phyloP scores from a whole-genome alignment of 53 echinoderm and acorn worm species.

The Apostichopus leukothele region DNA sequence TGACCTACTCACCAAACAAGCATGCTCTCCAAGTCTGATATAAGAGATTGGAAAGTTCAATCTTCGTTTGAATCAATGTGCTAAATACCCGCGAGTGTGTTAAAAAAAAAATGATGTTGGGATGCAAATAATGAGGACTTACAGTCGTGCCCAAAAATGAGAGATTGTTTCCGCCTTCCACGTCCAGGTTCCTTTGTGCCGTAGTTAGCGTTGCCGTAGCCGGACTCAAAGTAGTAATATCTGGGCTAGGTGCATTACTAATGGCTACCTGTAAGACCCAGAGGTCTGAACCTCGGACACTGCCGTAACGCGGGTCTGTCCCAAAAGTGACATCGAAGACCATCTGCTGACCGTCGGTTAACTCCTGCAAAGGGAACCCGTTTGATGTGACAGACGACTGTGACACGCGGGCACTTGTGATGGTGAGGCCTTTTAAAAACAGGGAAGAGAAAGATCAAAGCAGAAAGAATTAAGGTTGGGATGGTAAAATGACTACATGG shows the following conservation, averaged over 20 bases:
- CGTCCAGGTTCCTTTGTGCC: constrained; percentile 11
- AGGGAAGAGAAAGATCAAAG: neutral
- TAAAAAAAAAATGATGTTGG: no score
- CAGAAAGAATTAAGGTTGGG: neutral
- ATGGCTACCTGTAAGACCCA: constrained; percentile 14
- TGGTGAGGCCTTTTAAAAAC: constrained; percentile 8
- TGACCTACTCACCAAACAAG: no score
- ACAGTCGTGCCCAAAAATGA: neutral
- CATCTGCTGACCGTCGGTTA: neutral
- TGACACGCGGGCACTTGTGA: neutral
- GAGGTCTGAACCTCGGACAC: neutral
- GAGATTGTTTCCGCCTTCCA: constrained; percentile 1
- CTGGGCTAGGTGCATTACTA: constrained; percentile 15
- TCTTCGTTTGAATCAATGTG: no score
- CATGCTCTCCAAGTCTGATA: no score
- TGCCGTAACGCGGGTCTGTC: constrained; percentile 21
- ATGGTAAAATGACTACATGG: no score
- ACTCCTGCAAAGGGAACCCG: constrained; percentile 31
- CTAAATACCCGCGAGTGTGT: no score
- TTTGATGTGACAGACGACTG: neutral
- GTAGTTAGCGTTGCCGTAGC: neutral
- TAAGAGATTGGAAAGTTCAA: no score
- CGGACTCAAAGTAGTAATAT: neutral
- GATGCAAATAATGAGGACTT: neutral
- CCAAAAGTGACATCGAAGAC: constrained; percentile 8